phyloP scores from a whole-genome alignment of 2,797 vertebrate species.

The Fistularia commersonii region DNA sequence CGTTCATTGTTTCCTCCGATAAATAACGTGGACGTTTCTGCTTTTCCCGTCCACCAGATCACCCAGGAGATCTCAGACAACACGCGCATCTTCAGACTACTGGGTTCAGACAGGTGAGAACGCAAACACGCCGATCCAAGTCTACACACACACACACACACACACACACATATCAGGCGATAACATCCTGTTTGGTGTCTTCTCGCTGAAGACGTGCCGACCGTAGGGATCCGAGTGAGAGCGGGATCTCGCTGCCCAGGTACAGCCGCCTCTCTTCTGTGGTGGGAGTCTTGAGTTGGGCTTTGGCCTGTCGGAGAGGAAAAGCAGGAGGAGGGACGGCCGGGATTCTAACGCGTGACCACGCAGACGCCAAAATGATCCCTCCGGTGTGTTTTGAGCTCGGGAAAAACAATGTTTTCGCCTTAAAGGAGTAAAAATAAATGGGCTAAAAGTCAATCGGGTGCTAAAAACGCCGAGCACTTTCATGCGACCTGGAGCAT shows the following conservation, averaged over 20 bases:
- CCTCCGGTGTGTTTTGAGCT: too few species aligned
- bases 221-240: constrained; percentile 55
- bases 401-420: too few species aligned
- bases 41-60: constrained; percentile 73
- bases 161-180: constrained; percentile 12
- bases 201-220: constrained; percentile 57
- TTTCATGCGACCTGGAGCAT: too few species aligned
- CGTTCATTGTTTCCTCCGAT: neutral
- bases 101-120: constrained; percentile 95
- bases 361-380: too few species aligned
- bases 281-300: constrained; percentile 17
- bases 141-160: constrained; percentile 4
- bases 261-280: constrained; percentile 44
- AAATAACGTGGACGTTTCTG: neutral
- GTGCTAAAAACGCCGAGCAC: too few species aligned
- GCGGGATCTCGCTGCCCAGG: constrained; percentile 59
- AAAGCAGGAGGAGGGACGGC: too few species aligned
- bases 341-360: too few species aligned
- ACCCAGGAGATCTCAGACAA: constrained; percentile 98
- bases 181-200: constrained; percentile 63
- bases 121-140: neutral
- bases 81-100: constrained; percentile 95
- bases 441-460: too few species aligned
- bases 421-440: too few species aligned
- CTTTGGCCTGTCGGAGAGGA: too few species aligned